These are phyloP conservation scores for Cynopterus brachyotis DNA, from an alignment of 2,113 vertebrate genomes.

Conservation along the genomic window DNA sequence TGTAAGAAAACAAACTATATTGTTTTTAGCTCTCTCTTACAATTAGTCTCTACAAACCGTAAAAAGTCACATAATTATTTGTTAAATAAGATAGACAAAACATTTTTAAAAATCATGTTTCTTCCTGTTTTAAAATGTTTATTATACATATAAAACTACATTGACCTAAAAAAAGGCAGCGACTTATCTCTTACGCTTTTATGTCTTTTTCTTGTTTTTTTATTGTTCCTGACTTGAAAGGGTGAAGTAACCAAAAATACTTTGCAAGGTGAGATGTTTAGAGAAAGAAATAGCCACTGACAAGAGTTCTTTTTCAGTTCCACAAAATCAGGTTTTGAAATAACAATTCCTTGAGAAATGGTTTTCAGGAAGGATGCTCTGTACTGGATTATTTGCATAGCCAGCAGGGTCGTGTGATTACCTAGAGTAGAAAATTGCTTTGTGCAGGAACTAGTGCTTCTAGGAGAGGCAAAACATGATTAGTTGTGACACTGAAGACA, in stretches of 20 bases:
- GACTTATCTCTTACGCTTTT: background rate
- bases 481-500: background rate
- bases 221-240: conserved; percentile 17
- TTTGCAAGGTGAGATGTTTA: background rate
- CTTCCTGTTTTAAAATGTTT: background rate
- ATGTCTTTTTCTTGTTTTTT: background rate
- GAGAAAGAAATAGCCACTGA: conserved; percentile 12
- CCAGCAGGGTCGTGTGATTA: background rate
- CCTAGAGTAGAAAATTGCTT: conserved; percentile 33
- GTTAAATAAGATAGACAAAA: background rate
- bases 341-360: conserved; percentile 14
- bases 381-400: conserved; percentile 48
- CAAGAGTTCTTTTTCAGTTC: background rate
- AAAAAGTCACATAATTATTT: background rate
- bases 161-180: background rate
- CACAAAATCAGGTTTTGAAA: conserved; percentile 13
- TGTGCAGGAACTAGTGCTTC: background rate
- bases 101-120: background rate
- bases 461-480: background rate
- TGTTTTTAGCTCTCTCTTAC: background rate
- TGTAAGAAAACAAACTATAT: background rate
- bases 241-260: conserved; percentile 10
- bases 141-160: background rate
- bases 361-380: background rate
- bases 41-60: background rate